A percentile compares a stretch with the other conserved stretches of the same genome.
phyloP scores from a whole-genome alignment of 2,888 invertebrate genomes.

The Atherix ibis region DNA sequence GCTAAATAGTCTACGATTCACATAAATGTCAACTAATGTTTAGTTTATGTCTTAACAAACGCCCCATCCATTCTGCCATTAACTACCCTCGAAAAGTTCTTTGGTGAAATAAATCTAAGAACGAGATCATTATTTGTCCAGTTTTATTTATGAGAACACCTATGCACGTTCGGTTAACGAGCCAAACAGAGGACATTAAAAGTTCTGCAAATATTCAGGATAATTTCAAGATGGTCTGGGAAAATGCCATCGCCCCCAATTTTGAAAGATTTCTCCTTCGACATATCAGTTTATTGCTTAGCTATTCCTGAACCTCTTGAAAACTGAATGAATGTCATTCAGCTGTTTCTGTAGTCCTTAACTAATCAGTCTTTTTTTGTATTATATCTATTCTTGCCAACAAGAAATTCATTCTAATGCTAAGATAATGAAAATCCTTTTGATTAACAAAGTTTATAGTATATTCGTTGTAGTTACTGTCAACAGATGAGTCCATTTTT shows the following conservation, averaged over 20 bases:
- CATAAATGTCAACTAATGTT: slow-evolving; percentile 10
- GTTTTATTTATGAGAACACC: slow-evolving; percentile 21
- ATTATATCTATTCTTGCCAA: too few relatives aligned
- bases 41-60: slow-evolving; percentile 6
- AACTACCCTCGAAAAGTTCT: slow-evolving; percentile 5
- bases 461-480: too few relatives aligned
- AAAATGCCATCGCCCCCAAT: background rate
- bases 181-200: background rate
- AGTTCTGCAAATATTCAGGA: background rate
- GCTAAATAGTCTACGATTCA: too few relatives aligned
- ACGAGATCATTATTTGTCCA: slow-evolving; percentile 13
- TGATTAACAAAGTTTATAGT: too few relatives aligned
- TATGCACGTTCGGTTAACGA: slow-evolving; percentile 14
- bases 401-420: too few relatives aligned
- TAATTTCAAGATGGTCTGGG: background rate
- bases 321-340: too few relatives aligned
- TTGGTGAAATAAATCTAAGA: slow-evolving; percentile 18
- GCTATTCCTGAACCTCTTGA: too few relatives aligned
- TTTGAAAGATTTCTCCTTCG: background rate
- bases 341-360: too few relatives aligned
- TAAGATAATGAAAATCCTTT: too few relatives aligned
- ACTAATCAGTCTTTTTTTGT: too few relatives aligned
- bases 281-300: too few relatives aligned
- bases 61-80: slow-evolving; percentile 10
- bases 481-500: too few relatives aligned